Conservation (phyloP, 2,797 vertebrate species). For the Takifugu ocellatus region DNA sequence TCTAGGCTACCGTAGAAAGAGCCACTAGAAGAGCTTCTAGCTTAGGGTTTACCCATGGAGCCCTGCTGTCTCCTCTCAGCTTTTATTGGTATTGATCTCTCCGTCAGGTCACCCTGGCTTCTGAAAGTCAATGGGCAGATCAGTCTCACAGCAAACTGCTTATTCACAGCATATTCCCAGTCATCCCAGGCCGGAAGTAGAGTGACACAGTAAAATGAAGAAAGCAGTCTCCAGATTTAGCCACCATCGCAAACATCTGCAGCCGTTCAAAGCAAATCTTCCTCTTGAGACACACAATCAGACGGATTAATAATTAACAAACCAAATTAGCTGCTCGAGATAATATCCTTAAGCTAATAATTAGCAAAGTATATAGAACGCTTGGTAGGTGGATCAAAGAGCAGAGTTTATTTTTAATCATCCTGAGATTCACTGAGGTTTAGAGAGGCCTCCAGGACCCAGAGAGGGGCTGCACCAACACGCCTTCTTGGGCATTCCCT, state of each 20-base stretch:
- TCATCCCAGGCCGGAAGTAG: not conserved
- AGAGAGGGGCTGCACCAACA: not conserved
- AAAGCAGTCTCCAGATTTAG: not conserved
- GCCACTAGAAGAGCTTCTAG: constrained; percentile 8
- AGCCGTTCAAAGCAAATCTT: constrained; percentile 3
- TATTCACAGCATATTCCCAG: not conserved
- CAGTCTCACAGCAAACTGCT: constrained; percentile 4
- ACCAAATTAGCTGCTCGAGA: constrained; percentile 11
- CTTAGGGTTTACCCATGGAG: constrained; percentile 49
- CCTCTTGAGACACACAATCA: constrained; percentile 4
- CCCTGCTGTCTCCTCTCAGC: constrained; percentile 35
- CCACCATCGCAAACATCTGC: not conserved
- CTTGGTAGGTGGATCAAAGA: constrained; percentile 12
- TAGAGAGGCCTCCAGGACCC: constrained; percentile 33
- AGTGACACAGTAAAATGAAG: not conserved
- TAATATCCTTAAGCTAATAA: constrained; percentile 27
- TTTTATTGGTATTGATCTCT: constrained; percentile 64
- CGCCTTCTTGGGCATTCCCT: not conserved
- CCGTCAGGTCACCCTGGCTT: constrained; percentile 45
- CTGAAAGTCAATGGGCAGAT: constrained; percentile 26
- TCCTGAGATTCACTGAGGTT: constrained; percentile 11
- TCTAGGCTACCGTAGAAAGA: too few species aligned
- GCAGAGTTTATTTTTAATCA: constrained; percentile 11
- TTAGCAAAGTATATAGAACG: constrained; percentile 36
- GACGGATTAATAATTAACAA: constrained; percentile 12